These are phyloP conservation scores for Sylvicola fuscatus DNA, from an alignment of 2,888 invertebrate genomes.

Conservation along the genomic window DNA sequence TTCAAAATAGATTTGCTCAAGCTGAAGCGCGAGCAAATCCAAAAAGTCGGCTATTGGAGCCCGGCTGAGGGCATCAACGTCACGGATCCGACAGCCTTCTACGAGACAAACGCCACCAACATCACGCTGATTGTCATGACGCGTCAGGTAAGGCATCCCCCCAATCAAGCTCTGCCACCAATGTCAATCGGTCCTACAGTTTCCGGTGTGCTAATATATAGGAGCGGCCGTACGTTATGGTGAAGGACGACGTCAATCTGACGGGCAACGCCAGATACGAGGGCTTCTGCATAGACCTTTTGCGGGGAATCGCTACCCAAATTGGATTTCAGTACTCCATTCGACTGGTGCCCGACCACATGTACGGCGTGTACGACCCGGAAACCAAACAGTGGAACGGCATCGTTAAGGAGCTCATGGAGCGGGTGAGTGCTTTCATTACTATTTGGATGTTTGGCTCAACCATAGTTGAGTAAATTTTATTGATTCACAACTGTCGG, in stretches of 20 bases:
- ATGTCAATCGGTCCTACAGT: too few relatives aligned
- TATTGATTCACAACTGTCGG: too few relatives aligned
- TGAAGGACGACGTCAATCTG: constrained; percentile 61
- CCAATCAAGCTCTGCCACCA: too few relatives aligned
- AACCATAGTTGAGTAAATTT: too few relatives aligned
- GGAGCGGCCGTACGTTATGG: constrained; percentile 86
- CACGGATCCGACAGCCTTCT: constrained; percentile 70
- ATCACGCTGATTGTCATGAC: constrained; percentile 82
- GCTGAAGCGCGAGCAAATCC: constrained; percentile 53
- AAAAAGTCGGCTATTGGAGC: constrained; percentile 69
- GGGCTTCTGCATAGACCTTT: constrained; percentile 79
- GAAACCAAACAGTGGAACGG: constrained; percentile 82
- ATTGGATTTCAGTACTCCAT: constrained; percentile 79
- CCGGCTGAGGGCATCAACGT: constrained; percentile 54
- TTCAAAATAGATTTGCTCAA: constrained; percentile 73
- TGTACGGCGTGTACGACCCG: constrained; percentile 77
- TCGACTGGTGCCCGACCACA: constrained; percentile 63
- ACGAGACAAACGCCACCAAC: constrained; percentile 60
- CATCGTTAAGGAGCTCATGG: constrained; percentile 68
- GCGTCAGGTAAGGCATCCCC: constrained; percentile 41
- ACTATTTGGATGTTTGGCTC: too few relatives aligned
- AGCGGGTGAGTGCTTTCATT: constrained; percentile 37
- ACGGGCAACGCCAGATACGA: constrained; percentile 76
- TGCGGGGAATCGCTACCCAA: constrained; percentile 60
- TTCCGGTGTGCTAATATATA: too few relatives aligned